Percentiles rank a stretch among this genome's conserved stretches.
phyloP scores from a whole-genome alignment of 2,888 invertebrate species.

The Lasioglossum lativentre region DNA sequence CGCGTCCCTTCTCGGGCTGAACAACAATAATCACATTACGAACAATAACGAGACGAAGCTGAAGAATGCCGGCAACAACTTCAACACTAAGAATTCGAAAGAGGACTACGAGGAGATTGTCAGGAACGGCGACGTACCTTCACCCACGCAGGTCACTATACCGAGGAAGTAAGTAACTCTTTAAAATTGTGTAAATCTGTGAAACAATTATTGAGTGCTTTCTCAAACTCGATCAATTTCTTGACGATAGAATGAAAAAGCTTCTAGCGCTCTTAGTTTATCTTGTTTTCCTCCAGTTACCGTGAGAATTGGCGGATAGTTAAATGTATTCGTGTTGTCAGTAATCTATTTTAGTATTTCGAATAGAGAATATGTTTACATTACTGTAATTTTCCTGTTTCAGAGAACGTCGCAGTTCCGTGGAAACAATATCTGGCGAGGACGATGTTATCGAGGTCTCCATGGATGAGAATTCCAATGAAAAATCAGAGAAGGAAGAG shows the following conservation, averaged over 20 bases:
- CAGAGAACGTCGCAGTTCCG: slow-evolving; percentile 76
- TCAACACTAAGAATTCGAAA: slow-evolving; percentile 73
- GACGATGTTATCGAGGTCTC: slow-evolving; percentile 79
- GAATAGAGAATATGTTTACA: background rate
- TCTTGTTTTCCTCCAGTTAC: too few relatives aligned
- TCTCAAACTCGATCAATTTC: too few relatives aligned
- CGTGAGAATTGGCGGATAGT: too few relatives aligned
- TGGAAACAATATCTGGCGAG: slow-evolving; percentile 78
- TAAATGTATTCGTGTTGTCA: too few relatives aligned
- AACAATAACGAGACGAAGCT: slow-evolving; percentile 74
- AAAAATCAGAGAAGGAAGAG: slow-evolving; percentile 68
- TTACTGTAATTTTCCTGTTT: background rate
- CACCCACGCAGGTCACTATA: slow-evolving; percentile 62
- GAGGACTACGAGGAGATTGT: slow-evolving; percentile 80
- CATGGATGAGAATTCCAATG: slow-evolving; percentile 72
- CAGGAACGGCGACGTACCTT: slow-evolving; percentile 75
- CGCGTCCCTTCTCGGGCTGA: slow-evolving; percentile 77
- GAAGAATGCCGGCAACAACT: slow-evolving; percentile 63
- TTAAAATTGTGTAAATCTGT: background rate
- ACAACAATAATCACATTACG: slow-evolving; percentile 79
- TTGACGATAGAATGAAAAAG: too few relatives aligned
- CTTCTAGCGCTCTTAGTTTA: too few relatives aligned
- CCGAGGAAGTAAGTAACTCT: slow-evolving; percentile 72
- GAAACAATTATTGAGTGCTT: background rate
- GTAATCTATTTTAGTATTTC: too few relatives aligned